Evolutionary conservation across 2,113 vertebrate species (phyloP).

Genomic region (Mastomys natalensis): DNA sequence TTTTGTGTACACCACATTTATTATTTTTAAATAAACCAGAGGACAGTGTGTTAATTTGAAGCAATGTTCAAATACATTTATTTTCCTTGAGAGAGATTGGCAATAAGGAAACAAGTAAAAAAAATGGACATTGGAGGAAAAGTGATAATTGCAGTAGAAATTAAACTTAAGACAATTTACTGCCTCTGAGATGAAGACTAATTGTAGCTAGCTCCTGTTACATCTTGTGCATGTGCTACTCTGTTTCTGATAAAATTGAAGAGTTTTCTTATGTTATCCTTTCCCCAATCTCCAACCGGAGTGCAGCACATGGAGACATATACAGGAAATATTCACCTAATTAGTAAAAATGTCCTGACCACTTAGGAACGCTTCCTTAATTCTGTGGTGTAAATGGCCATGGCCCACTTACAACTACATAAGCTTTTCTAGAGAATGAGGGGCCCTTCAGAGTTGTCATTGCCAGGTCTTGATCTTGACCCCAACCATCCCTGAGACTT

Average conservation of each 20-base stretch:
- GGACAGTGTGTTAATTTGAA: neutral
- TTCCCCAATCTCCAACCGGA: neutral
- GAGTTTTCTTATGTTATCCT: neutral
- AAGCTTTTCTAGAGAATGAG: neutral
- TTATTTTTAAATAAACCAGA: constrained; percentile 36
- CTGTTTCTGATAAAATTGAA: neutral
- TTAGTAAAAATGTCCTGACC: neutral
- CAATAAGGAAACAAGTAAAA: neutral
- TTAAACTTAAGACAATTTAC: neutral
- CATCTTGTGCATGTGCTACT: neutral
- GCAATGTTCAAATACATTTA: neutral
- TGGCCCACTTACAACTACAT: neutral
- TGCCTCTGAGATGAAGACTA: neutral
- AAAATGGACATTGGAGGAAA: neutral
- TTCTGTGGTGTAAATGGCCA: neutral
- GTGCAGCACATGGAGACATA: neutral
- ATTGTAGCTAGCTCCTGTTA: neutral
- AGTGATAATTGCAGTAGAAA: neutral
- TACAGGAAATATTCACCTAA: neutral
- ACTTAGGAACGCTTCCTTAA: neutral
- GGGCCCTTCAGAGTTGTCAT: neutral
- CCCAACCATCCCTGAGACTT: neutral
- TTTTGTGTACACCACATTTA: neutral
- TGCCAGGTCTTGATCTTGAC: neutral
- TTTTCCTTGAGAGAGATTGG: neutral